A percentile compares a stretch with the other conserved stretches of the same genome.
These are phyloP conservation scores for Miichthys miiuy DNA, from an alignment of 2,797 vertebrate genomes.

Conservation along the genomic window DNA sequence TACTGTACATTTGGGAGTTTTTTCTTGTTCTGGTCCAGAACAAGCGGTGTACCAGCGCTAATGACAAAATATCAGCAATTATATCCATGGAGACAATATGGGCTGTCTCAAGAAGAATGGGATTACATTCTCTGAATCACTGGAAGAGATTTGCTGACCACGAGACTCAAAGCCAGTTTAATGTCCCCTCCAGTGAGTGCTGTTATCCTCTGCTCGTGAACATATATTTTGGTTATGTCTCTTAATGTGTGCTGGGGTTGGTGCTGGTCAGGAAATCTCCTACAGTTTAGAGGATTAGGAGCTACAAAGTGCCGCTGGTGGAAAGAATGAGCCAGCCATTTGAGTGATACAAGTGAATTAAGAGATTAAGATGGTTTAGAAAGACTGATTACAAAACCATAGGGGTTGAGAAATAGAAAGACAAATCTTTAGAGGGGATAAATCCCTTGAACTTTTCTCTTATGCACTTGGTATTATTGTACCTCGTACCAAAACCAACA, in stretches of 20 bases:
- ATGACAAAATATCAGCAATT: conserved; percentile 62
- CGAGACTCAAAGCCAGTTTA: conserved; percentile 74
- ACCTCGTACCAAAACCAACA: conserved; percentile 52
- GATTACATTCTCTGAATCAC: conserved; percentile 70
- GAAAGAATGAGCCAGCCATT: conserved; percentile 82
- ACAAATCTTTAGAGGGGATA: conserved; percentile 85
- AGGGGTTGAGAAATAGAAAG: conserved; percentile 85
- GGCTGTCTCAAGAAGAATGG: conserved; percentile 63
- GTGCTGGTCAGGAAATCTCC: conserved; percentile 84
- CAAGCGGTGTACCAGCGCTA: conserved; percentile 27
- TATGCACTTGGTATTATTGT: conserved; percentile 74
- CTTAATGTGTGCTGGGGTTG: conserved; percentile 78
- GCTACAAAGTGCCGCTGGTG: conserved; percentile 85
- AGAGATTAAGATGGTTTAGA: conserved; percentile 90
- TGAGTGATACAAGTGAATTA: conserved; percentile 89
- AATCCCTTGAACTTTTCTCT: conserved; percentile 82
- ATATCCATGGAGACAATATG: conserved; percentile 50
- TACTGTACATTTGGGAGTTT: background rate
- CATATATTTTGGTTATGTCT: conserved; percentile 78
- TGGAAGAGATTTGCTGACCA: conserved; percentile 76
- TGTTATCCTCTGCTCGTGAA: conserved; percentile 70
- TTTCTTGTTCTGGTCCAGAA: background rate
- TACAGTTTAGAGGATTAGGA: conserved; percentile 87
- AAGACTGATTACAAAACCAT: conserved; percentile 88
- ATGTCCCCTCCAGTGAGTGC: conserved; percentile 74